Conservation (phyloP, 2,888 invertebrate species). For the Leptinotarsa juncta region DNA sequence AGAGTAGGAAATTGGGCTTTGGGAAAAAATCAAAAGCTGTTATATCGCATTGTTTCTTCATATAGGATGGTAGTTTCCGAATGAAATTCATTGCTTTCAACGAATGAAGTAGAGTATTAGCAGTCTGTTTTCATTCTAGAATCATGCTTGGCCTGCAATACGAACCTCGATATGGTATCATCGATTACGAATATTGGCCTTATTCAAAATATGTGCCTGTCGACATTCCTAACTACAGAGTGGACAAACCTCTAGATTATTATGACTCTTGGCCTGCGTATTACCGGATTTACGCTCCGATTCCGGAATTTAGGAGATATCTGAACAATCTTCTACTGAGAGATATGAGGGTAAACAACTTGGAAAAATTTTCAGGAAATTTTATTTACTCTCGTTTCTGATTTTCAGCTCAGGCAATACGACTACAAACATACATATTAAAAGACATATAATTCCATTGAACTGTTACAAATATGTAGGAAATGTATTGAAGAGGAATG, state of each 20-base stretch:
- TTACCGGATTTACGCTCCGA: constrained; percentile 48
- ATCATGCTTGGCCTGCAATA: constrained; percentile 52
- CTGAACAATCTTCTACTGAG: constrained; percentile 51
- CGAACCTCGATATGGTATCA: constrained; percentile 46
- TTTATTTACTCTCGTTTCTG: constrained; percentile 17
- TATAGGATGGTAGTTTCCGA: not conserved
- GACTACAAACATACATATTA: constrained; percentile 51
- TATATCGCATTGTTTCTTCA: too few relatives aligned
- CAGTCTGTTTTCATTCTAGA: constrained; percentile 23
- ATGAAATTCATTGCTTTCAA: not conserved
- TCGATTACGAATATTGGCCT: constrained; percentile 48
- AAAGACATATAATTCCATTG: not conserved
- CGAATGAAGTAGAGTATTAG: not conserved
- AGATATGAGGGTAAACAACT: constrained; percentile 49
- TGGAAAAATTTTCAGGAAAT: not conserved
- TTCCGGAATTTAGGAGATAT: constrained; percentile 50
- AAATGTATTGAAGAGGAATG: not conserved
- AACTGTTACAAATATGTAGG: not conserved
- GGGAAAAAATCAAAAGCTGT: too few relatives aligned
- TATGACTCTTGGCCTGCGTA: constrained; percentile 51
- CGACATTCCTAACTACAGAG: constrained; percentile 51
- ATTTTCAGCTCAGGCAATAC: constrained; percentile 49
- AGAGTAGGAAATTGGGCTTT: too few relatives aligned
- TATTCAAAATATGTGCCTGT: constrained; percentile 50
- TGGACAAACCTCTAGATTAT: constrained; percentile 50